Conservation (phyloP, 2,113 vertebrate genomes). For the Oncorhynchus tshawytscha region DNA sequence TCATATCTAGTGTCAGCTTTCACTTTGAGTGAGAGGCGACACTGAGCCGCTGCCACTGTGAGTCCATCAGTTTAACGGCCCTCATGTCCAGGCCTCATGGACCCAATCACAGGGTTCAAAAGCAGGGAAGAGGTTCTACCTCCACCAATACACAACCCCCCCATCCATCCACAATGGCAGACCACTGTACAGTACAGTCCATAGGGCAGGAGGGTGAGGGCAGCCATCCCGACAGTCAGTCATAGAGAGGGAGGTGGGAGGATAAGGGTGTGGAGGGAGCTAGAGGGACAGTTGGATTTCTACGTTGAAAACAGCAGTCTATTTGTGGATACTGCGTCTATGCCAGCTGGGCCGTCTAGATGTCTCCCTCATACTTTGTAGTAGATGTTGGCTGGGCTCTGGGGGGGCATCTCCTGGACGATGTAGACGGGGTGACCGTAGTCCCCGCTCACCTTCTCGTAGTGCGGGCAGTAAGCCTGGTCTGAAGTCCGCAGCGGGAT, state of each 20-base stretch:
- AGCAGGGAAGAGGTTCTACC: neutral
- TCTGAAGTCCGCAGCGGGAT: conserved; percentile 77
- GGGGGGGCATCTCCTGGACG: conserved; percentile 79
- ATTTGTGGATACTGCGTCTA: neutral
- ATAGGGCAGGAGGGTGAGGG: neutral
- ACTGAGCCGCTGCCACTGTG: neutral
- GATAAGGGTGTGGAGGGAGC: neutral
- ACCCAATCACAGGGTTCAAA: neutral
- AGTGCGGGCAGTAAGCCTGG: conserved; percentile 78
- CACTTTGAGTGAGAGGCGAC: neutral
- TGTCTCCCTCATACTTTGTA: conserved; percentile 77
- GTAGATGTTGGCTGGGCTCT: conserved; percentile 81
- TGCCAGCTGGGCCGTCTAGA: neutral
- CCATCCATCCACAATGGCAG: neutral
- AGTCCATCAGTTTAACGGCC: neutral
- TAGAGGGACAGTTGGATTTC: neutral
- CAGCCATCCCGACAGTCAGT: neutral
- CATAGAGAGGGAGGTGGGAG: neutral
- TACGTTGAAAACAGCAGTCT: neutral
- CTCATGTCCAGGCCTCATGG: neutral
- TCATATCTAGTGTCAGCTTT: neutral
- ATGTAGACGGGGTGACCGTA: conserved; percentile 83
- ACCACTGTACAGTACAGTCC: neutral
- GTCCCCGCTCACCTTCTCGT: conserved; percentile 82
- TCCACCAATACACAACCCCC: neutral